phyloP scores from a whole-genome alignment of 2,113 vertebrate genomes.

The Bubo scandiacus region DNA sequence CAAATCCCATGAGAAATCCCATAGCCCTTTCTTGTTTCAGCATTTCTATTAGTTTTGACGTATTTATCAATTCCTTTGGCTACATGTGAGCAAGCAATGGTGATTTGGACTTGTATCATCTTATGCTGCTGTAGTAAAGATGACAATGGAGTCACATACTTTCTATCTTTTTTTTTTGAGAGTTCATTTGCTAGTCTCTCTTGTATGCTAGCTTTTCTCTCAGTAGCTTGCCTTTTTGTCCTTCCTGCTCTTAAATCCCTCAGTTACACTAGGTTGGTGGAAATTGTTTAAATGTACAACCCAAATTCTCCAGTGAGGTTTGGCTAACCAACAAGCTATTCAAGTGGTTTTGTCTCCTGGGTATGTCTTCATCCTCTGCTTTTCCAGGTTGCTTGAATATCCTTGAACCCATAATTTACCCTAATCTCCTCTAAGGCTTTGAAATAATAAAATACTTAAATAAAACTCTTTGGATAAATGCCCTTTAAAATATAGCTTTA shows the following conservation, averaged over 20 bases:
- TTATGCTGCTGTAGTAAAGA: not conserved
- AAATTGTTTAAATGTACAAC: constrained; percentile 21
- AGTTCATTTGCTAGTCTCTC: not conserved
- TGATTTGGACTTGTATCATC: not conserved
- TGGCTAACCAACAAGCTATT: constrained; percentile 31
- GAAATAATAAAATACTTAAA: constrained; percentile 52
- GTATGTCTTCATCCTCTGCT: constrained; percentile 45
- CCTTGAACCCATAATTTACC: constrained; percentile 48
- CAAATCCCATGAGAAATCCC: not conserved
- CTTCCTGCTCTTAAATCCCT: constrained; percentile 16
- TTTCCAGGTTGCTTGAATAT: constrained; percentile 54
- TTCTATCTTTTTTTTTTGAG: not conserved
- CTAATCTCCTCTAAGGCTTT: constrained; percentile 44
- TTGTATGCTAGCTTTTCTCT: not conserved
- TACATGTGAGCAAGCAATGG: not conserved
- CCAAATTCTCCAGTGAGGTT: constrained; percentile 45
- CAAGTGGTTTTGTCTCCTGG: constrained; percentile 37
- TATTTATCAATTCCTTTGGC: not conserved
- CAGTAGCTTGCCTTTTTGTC: constrained; percentile 25
- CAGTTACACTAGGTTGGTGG: not conserved
- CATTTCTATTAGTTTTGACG: not conserved
- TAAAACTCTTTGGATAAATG: constrained; percentile 13
- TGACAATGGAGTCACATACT: not conserved
- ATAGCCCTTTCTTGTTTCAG: not conserved
- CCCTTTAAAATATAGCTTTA: constrained; percentile 24